Evolutionary conservation across 2,797 vertebrate species (phyloP), one percentile per base, ranked within the genome.

Genomic region (Florisuga fusca): DNA sequence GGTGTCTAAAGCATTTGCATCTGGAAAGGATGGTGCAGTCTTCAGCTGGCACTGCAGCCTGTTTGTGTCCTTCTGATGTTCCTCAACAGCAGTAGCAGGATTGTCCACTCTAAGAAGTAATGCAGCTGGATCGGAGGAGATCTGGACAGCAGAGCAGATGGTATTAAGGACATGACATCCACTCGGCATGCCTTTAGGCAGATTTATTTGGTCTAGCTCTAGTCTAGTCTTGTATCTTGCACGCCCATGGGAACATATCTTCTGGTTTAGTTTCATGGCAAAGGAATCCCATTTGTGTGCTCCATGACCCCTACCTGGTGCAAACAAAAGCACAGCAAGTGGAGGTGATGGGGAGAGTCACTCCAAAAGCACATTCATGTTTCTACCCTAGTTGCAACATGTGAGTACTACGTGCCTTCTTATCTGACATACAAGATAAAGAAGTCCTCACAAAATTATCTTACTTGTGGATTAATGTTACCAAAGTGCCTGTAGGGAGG

Each of bases 141-240:
- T n/a, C 20, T 57, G 63, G 68, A 50, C 17, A 1, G 1, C 29
- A 43, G 64, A 84, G 45, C 9, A 48, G 17, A 6, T 29, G 23
- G 31, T 50, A 20, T 61, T 63, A 38, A 59, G 66, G 50, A 41
- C 0, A 0, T 27, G 46, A n/a, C 17, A 54, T 10, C 41, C 21
- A 64, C 10, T 58, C 66, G 10, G 6, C 33, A n/a, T 8, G 4
- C 25, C 29, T 93, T 78, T 5, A 51, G 62, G 15, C 29, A 36
- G 21, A 58, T 63, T 80, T 59, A 31, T 62, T 29, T 75, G 62
- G 18, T 33, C 41, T 55, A 57, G 27, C 26, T 84, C 33, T 66
- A 73, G 48, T 55, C 38, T 38, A 7, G 46, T 43, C 25, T 61
- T 59, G 22, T 67, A 61, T 21, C 34, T 51, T 54, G 25, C 33